phyloP scores from a whole-genome alignment of 2,113 vertebrate genomes.

The Brachionichthys hirsutus region DNA sequence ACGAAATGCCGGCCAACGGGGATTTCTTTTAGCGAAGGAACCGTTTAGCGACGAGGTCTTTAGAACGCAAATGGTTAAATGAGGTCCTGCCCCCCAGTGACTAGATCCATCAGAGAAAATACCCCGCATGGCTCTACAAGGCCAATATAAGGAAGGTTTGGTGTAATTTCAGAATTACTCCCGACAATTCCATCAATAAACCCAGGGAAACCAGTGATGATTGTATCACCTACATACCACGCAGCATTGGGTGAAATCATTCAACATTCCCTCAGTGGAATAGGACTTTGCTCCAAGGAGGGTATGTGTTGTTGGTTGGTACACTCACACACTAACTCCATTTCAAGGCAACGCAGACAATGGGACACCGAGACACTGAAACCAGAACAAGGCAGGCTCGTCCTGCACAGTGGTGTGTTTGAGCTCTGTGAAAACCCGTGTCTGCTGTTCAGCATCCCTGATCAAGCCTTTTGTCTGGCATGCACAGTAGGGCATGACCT shows the following conservation, averaged over 20 bases:
- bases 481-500: slow-evolving; percentile 43
- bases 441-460: slow-evolving; percentile 59
- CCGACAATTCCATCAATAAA: too few species aligned
- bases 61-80: too few species aligned
- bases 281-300: slow-evolving; percentile 8
- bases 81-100: too few species aligned
- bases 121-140: too few species aligned
- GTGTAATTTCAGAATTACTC: too few species aligned
- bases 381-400: slow-evolving; percentile 29
- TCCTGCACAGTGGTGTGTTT: slow-evolving; percentile 30
- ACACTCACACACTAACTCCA: slow-evolving; percentile 43
- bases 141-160: too few species aligned
- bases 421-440: slow-evolving; percentile 41
- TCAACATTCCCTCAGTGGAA: slow-evolving; percentile 8
- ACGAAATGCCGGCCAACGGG: too few species aligned
- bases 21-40: too few species aligned
- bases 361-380: slow-evolving; percentile 47
- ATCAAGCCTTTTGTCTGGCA: slow-evolving; percentile 60
- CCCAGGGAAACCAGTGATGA: too few species aligned
- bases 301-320: slow-evolving; percentile 45
- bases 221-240: slow-evolving; percentile 1
- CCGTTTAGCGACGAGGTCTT: too few species aligned
- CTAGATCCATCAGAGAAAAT: too few species aligned
- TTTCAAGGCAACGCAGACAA: slow-evolving; percentile 60
- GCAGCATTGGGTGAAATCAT: slow-evolving; percentile 14